These are phyloP conservation scores for Rhyacophila brunnea DNA, from an alignment of 1,140 invertebrate genomes.

Conservation along the genomic window DNA sequence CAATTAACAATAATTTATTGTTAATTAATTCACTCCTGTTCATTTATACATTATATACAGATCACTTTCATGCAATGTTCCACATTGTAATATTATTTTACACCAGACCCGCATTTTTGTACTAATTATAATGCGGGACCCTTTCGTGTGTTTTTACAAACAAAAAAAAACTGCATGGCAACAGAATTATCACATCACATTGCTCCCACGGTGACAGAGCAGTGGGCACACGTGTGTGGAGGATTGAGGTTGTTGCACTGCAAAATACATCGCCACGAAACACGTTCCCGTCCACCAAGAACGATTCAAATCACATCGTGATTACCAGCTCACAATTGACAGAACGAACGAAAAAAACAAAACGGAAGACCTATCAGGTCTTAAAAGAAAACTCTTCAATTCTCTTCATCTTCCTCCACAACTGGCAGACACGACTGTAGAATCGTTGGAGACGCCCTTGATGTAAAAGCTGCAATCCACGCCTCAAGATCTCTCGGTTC, in stretches of 20 bases:
- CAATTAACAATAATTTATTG: too few relatives aligned
- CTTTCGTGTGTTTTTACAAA: too few relatives aligned
- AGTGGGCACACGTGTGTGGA: too few relatives aligned
- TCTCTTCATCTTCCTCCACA: conserved; percentile 62
- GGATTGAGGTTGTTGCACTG: not conserved
- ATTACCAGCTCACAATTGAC: not conserved
- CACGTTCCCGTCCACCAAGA: not conserved
- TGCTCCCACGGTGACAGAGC: too few relatives aligned
- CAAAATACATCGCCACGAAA: not conserved
- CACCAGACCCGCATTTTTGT: too few relatives aligned
- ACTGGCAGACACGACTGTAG: conserved; percentile 61
- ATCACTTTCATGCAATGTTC: too few relatives aligned
- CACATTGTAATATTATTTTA: too few relatives aligned
- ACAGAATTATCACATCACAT: too few relatives aligned
- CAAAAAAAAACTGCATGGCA: too few relatives aligned
- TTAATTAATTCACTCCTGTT: too few relatives aligned
- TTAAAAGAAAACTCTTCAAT: conserved; percentile 37
- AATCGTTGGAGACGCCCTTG: conserved; percentile 50
- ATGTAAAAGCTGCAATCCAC: conserved; percentile 63
- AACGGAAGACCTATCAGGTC: conserved; percentile 1
- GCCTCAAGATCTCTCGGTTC: conserved; percentile 59
- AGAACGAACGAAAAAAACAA: not conserved
- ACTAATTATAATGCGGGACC: too few relatives aligned
- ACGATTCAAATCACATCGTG: not conserved
- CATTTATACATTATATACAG: too few relatives aligned